phyloP scores from a whole-genome alignment of 2,888 invertebrate species.

The Operophtera brumata region DNA sequence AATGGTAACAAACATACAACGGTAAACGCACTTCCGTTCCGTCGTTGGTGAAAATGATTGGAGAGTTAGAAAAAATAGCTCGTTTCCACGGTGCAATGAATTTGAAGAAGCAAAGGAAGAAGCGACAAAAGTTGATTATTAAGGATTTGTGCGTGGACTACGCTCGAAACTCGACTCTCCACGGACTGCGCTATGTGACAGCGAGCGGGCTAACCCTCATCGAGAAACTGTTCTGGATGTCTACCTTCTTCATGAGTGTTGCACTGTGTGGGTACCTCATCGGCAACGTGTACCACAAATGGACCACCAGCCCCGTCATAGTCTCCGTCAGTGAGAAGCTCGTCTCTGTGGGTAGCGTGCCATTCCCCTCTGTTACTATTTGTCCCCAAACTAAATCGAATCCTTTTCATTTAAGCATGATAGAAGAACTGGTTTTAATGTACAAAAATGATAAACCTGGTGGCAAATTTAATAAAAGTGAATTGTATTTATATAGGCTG shows the following conservation, averaged over 20 bases:
- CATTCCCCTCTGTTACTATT: conserved; percentile 46
- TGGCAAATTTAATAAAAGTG: too few species aligned
- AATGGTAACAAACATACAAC: too few species aligned
- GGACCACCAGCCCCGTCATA: conserved; percentile 17
- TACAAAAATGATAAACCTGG: too few species aligned
- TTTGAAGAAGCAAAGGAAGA: too few species aligned
- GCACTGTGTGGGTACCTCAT: conserved; percentile 7
- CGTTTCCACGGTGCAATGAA: too few species aligned
- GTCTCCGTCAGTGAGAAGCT: conserved; percentile 36
- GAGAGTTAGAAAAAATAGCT: too few species aligned
- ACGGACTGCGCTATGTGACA: conserved; percentile 12
- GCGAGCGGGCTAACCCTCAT: not conserved
- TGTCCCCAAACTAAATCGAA: conserved; percentile 40
- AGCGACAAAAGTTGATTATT: too few species aligned
- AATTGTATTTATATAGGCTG: too few species aligned
- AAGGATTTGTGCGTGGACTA: conserved; percentile 1
- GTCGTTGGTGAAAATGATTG: too few species aligned
- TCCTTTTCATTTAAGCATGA: too few species aligned
- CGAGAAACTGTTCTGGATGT: conserved; percentile 15
- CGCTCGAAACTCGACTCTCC: conserved; percentile 7
- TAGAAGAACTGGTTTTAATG: too few species aligned
- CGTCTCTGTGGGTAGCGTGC: conserved; percentile 49
- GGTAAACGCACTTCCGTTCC: too few species aligned
- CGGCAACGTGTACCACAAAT: conserved; percentile 15
- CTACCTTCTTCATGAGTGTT: conserved; percentile 6